Evolutionary conservation across 2,797 vertebrate genomes (phyloP).

Genomic region (Bradypodion pumilum): DNA sequence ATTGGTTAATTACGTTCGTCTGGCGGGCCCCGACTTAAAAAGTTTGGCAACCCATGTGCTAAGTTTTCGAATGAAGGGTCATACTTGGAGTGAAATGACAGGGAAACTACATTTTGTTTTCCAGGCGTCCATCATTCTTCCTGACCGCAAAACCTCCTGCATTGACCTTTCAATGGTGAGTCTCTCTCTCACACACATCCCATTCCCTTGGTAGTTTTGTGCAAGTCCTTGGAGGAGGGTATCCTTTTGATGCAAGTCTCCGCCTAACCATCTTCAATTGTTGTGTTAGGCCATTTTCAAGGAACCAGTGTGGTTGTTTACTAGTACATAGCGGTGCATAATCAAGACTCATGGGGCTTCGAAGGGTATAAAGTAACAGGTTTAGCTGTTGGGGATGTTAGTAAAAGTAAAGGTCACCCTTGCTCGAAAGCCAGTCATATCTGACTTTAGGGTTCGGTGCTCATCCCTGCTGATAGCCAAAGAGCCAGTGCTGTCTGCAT

Average conservation of each 20-base stretch:
- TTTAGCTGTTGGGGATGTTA: no score
- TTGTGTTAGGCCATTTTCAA: background rate
- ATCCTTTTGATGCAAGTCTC: background rate
- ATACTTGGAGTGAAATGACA: background rate
- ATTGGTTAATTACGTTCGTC: no score
- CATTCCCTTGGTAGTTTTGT: background rate
- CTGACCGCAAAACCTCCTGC: background rate
- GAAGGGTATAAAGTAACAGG: no score
- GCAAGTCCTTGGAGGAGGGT: no score
- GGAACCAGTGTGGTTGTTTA: background rate
- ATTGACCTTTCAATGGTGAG: background rate
- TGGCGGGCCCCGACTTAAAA: no score
- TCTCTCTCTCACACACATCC: background rate
- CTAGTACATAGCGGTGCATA: background rate
- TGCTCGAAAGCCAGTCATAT: no score
- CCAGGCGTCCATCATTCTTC: background rate
- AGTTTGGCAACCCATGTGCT: no score
- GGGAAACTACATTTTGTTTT: constrained; percentile 2
- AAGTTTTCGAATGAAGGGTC: no score
- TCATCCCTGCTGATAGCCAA: no score
- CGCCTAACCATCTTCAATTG: background rate
- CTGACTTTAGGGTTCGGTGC: no score
- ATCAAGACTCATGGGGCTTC: background rate
- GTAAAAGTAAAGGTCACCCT: no score
- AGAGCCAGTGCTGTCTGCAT: no score